Conservation (phyloP, 2,888 invertebrate genomes). For the Ischnus inquisitorius region DNA sequence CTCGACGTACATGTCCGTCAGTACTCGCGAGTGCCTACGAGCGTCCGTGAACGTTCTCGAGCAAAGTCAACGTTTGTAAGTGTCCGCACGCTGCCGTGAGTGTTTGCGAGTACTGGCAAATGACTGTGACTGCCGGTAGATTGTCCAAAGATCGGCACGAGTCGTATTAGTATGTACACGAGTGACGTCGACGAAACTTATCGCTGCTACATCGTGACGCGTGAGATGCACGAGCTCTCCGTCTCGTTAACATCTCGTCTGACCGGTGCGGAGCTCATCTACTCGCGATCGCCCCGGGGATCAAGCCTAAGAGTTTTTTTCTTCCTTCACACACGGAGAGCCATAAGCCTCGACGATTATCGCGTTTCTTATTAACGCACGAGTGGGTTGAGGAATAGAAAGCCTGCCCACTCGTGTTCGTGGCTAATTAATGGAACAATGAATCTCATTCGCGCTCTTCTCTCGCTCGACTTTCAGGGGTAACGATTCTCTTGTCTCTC, state of each 20-base stretch:
- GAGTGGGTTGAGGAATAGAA: constrained; percentile 34
- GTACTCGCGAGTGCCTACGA: no score
- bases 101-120: no score
- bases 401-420: constrained; percentile 40
- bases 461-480: constrained; percentile 89
- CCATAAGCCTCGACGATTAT: constrained; percentile 43
- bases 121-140: no score
- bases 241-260: constrained; percentile 32
- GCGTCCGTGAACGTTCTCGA: no score
- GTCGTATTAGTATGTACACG: background rate
- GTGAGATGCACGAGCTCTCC: no score
- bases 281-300: background rate
- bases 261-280: constrained; percentile 31
- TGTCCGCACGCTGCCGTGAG: no score
- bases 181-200: background rate
- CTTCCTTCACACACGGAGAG: background rate
- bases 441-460: constrained; percentile 72
- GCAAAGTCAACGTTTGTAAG: background rate
- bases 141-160: no score
- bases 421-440: constrained; percentile 74
- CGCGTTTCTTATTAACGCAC: constrained; percentile 50
- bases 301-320: background rate
- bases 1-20: no score
- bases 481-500: constrained; percentile 98
- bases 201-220: background rate